Evolutionary conservation across 2,113 vertebrate genomes (phyloP).

Genomic region (Triplophysa siluroides): DNA sequence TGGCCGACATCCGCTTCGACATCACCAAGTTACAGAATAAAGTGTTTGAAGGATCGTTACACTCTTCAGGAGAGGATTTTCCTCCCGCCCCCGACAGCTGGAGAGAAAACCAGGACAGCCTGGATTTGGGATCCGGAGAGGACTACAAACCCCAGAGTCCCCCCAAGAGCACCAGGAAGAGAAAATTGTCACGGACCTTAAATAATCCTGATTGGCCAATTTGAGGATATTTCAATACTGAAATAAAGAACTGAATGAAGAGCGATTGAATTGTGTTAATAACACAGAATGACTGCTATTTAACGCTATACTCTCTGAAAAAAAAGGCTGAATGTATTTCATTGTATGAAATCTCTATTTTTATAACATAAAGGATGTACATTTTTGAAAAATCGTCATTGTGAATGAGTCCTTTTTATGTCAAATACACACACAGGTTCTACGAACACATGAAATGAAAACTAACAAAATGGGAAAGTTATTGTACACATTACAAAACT

Average conservation of each 20-base stretch:
- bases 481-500: neutral
- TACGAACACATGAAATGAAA: neutral
- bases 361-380: conserved; percentile 67
- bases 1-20: conserved; percentile 96
- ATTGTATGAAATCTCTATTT: conserved; percentile 75
- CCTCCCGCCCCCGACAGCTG: conserved; percentile 79
- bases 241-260: conserved; percentile 66
- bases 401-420: conserved; percentile 37
- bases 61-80: conserved; percentile 82
- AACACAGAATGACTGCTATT: conserved; percentile 67
- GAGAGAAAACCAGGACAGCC: conserved; percentile 79
- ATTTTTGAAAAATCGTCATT: conserved; percentile 52
- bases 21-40: conserved; percentile 89
- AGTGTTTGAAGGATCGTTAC: conserved; percentile 81
- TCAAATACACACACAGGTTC: neutral
- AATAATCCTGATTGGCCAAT: conserved; percentile 61
- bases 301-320: conserved; percentile 58
- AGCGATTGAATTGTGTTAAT: conserved; percentile 61
- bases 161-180: conserved; percentile 71
- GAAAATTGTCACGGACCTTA: conserved; percentile 67
- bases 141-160: conserved; percentile 75
- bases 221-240: conserved; percentile 52
- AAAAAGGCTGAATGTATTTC: conserved; percentile 60
- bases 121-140: conserved; percentile 89
- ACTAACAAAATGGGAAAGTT: neutral